Evolutionary conservation across 2,888 invertebrate species (phyloP).

Genomic region (Eugnorisma glareosa): DNA sequence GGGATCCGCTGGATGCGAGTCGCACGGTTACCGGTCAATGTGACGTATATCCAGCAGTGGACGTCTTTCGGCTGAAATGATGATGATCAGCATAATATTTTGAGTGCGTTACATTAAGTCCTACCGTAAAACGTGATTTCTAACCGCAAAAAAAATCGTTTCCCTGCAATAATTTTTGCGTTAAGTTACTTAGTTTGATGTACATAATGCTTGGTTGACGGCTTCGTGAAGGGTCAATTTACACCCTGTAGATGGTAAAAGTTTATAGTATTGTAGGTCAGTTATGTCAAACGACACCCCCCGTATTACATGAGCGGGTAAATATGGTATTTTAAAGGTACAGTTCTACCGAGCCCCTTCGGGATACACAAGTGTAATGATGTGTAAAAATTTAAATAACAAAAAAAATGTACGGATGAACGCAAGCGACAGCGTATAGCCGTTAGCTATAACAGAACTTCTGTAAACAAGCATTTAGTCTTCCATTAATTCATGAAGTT

Average conservation of each 20-base stretch:
- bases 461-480: slow-evolving; percentile 18
- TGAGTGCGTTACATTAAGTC: too few relatives aligned
- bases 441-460: slow-evolving; percentile 29
- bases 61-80: too few relatives aligned
- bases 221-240: too few relatives aligned
- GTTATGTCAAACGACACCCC: not conserved
- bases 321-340: not conserved
- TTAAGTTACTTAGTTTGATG: too few relatives aligned
- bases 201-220: too few relatives aligned
- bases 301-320: not conserved
- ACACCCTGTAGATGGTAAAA: not conserved
- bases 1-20: too few relatives aligned
- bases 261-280: not conserved
- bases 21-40: too few relatives aligned
- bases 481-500: slow-evolving; percentile 39
- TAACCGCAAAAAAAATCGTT: too few relatives aligned
- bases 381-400: slow-evolving; percentile 16
- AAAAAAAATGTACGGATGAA: slow-evolving; percentile 3
- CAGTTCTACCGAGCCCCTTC: not conserved
- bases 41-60: too few relatives aligned
- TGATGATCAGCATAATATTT: too few relatives aligned
- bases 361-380: slow-evolving; percentile 6
- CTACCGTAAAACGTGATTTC: too few relatives aligned
- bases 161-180: too few relatives aligned
- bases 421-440: not conserved